These are phyloP conservation scores for Lathronympha strigana DNA, from an alignment of 2,888 invertebrate species.

Conservation along the genomic window DNA sequence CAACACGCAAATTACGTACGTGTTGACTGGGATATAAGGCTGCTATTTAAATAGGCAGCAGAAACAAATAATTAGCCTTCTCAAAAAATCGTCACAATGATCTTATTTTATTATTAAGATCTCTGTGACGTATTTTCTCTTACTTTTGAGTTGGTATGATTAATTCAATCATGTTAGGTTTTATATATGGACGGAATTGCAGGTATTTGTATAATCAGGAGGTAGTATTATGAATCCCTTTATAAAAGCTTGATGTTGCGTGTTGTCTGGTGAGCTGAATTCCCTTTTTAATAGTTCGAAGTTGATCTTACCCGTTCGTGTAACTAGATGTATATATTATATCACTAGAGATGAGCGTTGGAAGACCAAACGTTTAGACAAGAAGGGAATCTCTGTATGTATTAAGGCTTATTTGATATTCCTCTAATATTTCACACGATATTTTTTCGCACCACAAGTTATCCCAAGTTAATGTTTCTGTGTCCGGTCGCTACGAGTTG, in stretches of 20 bases:
- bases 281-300: constrained; percentile 26
- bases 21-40: background rate
- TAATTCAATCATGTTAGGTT: background rate
- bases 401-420: constrained; percentile 62
- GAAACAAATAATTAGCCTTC: no score
- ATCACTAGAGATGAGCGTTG: constrained; percentile 37
- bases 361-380: constrained; percentile 15
- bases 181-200: constrained; percentile 6
- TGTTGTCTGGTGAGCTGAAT: constrained; percentile 39
- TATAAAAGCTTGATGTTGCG: background rate
- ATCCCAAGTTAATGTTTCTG: constrained; percentile 61
- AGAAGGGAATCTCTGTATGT: constrained; percentile 31
- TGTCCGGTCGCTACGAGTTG: constrained; percentile 48
- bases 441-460: constrained; percentile 62
- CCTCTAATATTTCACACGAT: constrained; percentile 57
- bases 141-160: background rate
- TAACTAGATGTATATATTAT: constrained; percentile 40
- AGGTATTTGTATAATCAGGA: background rate
- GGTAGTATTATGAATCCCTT: background rate
- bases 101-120: background rate
- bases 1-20: constrained; percentile 7
- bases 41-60: background rate
- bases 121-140: background rate
- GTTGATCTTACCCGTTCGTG: constrained; percentile 35
- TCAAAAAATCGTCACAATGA: background rate